Evolutionary conservation across 2,888 invertebrate species (phyloP), one percentile per base, ranked within the genome.

Genomic region (Mythimna albipuncta): DNA sequence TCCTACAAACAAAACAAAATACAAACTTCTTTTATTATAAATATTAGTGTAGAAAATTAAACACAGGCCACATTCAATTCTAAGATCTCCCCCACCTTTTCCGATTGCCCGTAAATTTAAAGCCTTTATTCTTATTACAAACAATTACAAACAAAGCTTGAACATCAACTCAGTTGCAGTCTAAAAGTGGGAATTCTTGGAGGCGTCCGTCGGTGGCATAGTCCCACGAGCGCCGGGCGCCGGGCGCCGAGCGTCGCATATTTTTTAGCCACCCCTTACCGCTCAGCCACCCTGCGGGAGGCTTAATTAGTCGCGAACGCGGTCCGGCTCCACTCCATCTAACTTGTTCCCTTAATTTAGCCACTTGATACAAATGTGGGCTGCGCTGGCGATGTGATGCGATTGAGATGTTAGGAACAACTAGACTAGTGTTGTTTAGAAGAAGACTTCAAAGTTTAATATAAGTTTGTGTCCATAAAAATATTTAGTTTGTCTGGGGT

Each of bases 291-390:
- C 88, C 82, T 72, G 82, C 83, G 91, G 92, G 93, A 81, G 93
- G 94, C 94, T 95, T 95, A 96, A 96, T 96, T 96, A 96, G 96
- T 96, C 96, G 95, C 94, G 93, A 94, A 93, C 94, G 93, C 94
- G 93, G 94, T 93, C 94, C 94, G 90, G 93, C 93, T 92, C 92
- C 93, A 93, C 94, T 95, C 95, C 93, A 95, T 94, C 95, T 93
- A 95, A 94, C 95, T 96, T 94, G 94, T 94, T 95, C 95, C 95
- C 95, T 95, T 95, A 96, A 95, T 96, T 96, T 95, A 93, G 93
- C 91, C 94, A 93, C 95, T 95, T 94, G 94, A 93, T 95, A 95
- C 95, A 94, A 94, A 96, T 94, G 95, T 94, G 92, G 88, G 88
- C 83, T 86, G 82, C 84, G 85, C 88, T 88, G 88, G 80, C 79